Conservation (phyloP, 2,888 invertebrate species). For the Leucophenga maculata region DNA sequence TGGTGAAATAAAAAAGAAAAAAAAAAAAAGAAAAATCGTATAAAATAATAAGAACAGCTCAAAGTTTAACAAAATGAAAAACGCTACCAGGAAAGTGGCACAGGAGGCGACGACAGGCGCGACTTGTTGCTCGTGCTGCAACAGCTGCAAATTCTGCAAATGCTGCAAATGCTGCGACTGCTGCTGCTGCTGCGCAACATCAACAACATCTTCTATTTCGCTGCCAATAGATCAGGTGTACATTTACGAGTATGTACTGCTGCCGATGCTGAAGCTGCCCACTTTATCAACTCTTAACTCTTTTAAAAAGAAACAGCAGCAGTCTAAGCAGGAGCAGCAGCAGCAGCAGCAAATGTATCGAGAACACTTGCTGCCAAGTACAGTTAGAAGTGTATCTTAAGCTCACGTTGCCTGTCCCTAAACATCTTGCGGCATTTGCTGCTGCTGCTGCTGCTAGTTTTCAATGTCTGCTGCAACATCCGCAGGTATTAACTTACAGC, state of each 20-base stretch:
- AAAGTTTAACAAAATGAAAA: constrained; percentile 25
- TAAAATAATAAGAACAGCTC: not conserved
- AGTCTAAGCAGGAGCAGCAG: too few relatives aligned
- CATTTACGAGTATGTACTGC: constrained; percentile 14
- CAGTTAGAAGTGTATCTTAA: constrained; percentile 14
- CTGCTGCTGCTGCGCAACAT: not conserved
- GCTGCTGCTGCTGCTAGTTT: not conserved
- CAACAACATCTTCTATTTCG: constrained; percentile 6
- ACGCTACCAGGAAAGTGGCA: constrained; percentile 17
- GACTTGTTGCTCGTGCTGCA: constrained; percentile 16
- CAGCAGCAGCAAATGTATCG: not conserved
- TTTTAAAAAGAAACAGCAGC: not conserved
- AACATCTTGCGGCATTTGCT: constrained; percentile 1
- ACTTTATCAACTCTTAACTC: constrained; percentile 12
- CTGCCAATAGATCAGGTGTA: constrained; percentile 32
- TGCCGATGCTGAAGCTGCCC: not conserved
- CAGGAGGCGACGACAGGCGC: constrained; percentile 6
- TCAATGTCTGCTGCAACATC: constrained; percentile 4
- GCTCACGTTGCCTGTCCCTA: constrained; percentile 15
- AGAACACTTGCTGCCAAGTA: constrained; percentile 24
- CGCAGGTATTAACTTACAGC: constrained; percentile 16
- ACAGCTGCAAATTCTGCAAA: constrained; percentile 16
- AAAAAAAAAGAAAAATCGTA: not conserved
- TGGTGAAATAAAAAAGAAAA: not conserved
- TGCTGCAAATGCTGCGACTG: not conserved